Evolutionary conservation across 2,113 vertebrate genomes (phyloP), one percentile per base, ranked within the genome.

Genomic region (Rhineura floridana): DNA sequence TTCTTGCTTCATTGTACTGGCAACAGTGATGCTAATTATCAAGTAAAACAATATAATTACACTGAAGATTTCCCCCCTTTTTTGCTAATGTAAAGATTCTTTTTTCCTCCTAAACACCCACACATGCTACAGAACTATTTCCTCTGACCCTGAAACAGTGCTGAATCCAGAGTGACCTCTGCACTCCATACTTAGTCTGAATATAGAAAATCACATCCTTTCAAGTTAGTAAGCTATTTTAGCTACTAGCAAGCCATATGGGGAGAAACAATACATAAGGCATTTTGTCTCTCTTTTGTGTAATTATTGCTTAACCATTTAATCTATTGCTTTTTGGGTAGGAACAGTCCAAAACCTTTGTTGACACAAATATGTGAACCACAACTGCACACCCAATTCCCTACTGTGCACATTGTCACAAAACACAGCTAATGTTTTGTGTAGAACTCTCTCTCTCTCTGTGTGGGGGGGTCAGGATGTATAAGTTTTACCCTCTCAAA

Each of bases 31-130:
- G 95, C 96, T 98, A 98, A 98, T 98, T 98, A 98, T 97, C 96
- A 97, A 97, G 96, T 96, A 97, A 98, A 98, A 97, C 96, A 97
- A 93, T 96, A 97, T 97, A 98, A 98, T 98, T 98, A 98, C 92
- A 95, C 94, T 96, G 96, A 96, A 96, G 28, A 21, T 82, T 63
- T 9, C 42, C 42, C 19, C 28, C 12, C 33, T 33, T 33, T 52
- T 55, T 97, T 97, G 96, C 97, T 97, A 98, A 97, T 97, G 97
- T 93, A 96, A 96, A 95, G 96, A 97, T 96, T 95, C 96, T 96
- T 95, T 96, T 97, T 96, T 0, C 7, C 30, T 42, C 48, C 94
- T 17, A 44, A 98, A 96, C 97, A 96, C 96, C 96, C 80, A 17
- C 96, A 97, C 94, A 81, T 88, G 78, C 88, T 95, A 94, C 88